Conservation (phyloP, 1,140 invertebrate genomes). For the Drosophila sechellia region DNA sequence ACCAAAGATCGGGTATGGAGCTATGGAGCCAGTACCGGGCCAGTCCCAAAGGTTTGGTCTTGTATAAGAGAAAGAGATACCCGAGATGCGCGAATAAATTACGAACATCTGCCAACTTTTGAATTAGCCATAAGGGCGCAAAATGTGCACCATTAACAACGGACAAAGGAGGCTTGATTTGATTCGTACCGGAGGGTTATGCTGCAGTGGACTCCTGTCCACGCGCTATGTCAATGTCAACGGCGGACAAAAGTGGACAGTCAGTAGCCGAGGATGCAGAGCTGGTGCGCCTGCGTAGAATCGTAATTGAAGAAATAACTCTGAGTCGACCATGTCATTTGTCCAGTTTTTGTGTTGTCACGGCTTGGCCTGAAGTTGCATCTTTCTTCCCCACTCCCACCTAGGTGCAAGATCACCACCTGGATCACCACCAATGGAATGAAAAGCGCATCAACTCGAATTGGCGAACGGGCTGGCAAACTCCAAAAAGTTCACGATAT, state of each 20-base stretch:
- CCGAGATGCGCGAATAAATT: conserved; percentile 74
- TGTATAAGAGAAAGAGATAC: conserved; percentile 13
- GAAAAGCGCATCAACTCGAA: conserved; percentile 12
- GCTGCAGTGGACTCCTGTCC: conserved; percentile 42
- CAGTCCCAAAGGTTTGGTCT: conserved; percentile 40
- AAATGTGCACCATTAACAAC: conserved; percentile 85
- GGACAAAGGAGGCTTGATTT: conserved; percentile 76
- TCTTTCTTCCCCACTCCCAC: background rate
- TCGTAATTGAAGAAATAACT: conserved; percentile 85
- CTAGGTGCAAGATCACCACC: background rate
- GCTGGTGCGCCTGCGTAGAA: conserved; percentile 55
- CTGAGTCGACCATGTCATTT: conserved; percentile 79
- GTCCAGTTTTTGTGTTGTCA: conserved; percentile 73
- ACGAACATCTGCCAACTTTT: conserved; percentile 84
- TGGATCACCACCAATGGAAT: conserved; percentile 18
- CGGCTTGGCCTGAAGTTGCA: background rate
- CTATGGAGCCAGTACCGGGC: conserved; percentile 14
- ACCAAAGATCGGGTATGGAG: conserved; percentile 69
- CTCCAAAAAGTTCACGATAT: no score
- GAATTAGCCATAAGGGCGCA: conserved; percentile 84
- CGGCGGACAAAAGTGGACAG: conserved; percentile 72
- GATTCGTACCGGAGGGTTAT: conserved; percentile 59
- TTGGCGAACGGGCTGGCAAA: background rate
- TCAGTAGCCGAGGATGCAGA: conserved; percentile 17
- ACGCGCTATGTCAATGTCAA: conserved; percentile 83